phyloP scores from a whole-genome alignment of 2,888 invertebrate species.

The Eupithecia abbreviata region DNA sequence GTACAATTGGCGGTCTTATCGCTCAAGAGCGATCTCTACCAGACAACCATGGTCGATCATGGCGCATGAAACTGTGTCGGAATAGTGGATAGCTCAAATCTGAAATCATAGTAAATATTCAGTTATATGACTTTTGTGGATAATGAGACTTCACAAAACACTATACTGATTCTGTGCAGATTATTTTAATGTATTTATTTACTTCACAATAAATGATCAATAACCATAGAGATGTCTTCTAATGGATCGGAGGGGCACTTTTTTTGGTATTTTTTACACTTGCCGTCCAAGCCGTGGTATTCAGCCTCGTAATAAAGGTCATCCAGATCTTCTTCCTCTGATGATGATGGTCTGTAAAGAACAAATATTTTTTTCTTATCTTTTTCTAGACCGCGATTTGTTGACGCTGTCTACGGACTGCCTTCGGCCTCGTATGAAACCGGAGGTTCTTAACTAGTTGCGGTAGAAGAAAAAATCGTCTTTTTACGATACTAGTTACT shows the following conservation, averaged over 20 bases:
- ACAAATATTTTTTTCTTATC: background rate
- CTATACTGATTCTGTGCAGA: background rate
- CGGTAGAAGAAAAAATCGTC: no score
- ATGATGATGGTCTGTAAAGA: constrained; percentile 84
- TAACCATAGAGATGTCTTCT: constrained; percentile 77
- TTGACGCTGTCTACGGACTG: no score
- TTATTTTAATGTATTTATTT: background rate
- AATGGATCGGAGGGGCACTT: constrained; percentile 82
- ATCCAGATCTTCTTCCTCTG: constrained; percentile 79
- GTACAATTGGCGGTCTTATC: no score
- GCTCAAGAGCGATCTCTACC: no score
- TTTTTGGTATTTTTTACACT: constrained; percentile 78
- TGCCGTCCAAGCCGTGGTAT: constrained; percentile 74
- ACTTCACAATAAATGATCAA: constrained; percentile 37
- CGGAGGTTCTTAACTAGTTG: no score
- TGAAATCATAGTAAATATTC: no score
- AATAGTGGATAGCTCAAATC: no score
- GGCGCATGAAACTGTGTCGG: no score
- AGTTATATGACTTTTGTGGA: no score
- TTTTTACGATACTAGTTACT: no score
- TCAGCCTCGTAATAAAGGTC: constrained; percentile 84
- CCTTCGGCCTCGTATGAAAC: no score
- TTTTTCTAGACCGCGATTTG: background rate
- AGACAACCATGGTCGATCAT: no score
- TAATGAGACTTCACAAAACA: background rate